A percentile compares a stretch with the other conserved stretches of the same genome.
Conservation (phyloP, 1,140 invertebrate species). For the Trichogramma pretiosum region DNA sequence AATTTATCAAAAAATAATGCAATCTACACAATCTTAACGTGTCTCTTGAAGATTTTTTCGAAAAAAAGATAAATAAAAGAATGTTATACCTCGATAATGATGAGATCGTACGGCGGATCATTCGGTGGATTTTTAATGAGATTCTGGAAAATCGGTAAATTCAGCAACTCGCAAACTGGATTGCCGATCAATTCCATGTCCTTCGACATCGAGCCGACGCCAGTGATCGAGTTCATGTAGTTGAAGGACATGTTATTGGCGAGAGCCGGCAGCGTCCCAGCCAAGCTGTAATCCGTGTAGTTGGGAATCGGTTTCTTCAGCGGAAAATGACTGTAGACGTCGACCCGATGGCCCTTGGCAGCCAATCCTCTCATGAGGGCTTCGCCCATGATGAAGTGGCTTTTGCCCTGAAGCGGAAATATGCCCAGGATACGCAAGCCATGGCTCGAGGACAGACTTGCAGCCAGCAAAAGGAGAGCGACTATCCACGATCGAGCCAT, state of each 20-base stretch:
- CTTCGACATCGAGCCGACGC: neutral
- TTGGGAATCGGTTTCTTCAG: conserved; percentile 29
- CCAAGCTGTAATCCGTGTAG: conserved; percentile 31
- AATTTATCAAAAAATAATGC: too few relatives aligned
- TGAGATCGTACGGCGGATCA: conserved; percentile 13
- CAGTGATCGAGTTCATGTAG: neutral
- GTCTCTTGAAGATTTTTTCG: too few relatives aligned
- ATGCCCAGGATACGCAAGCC: conserved; percentile 31
- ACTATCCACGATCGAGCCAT: too few relatives aligned
- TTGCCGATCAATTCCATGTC: neutral
- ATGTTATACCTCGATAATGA: conserved; percentile 15
- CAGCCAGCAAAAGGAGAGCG: too few relatives aligned
- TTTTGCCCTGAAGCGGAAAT: conserved; percentile 41
- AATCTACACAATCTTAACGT: too few relatives aligned
- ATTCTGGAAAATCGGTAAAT: conserved; percentile 4
- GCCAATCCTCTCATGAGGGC: conserved; percentile 46
- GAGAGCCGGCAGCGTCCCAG: conserved; percentile 20
- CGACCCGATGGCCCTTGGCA: conserved; percentile 47
- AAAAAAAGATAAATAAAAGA: too few relatives aligned
- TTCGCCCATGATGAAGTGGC: conserved; percentile 48
- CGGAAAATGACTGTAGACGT: conserved; percentile 46
- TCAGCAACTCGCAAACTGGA: neutral
- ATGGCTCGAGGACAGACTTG: too few relatives aligned
- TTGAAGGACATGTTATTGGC: conserved; percentile 23
- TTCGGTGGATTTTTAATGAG: conserved; percentile 3